Evolutionary conservation across 2,797 vertebrate species (phyloP), one percentile per base, ranked within the genome.

Genomic region (Ispidina lecontei): DNA sequence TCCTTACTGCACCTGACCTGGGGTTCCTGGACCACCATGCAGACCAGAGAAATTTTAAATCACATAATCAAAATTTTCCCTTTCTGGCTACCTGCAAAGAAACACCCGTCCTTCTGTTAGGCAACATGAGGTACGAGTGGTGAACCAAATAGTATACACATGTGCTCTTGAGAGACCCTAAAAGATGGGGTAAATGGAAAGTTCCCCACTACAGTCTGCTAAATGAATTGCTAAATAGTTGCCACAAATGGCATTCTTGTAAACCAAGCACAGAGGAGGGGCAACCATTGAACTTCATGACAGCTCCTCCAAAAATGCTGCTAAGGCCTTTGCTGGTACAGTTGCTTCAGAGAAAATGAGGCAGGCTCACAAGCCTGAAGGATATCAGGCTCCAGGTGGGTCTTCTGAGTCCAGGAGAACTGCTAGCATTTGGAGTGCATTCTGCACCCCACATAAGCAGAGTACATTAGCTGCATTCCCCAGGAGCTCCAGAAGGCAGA

Each of bases 401-500:
- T 65, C 54, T 94, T 88, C 46, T 43, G 29, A 84, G 84, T 69
- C 69, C 54, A 69, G 62, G 21, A 93, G 21, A 25, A 14, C 12
- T 1, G 1, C 37, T 31, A 79, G 23, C 12, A 4, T 71, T 74
- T 84, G 44, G 28, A 76, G 47, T 10, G 6, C 54, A 18, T 18
- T 31, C 14, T 37, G 47, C 62, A 87, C 54, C 81, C 51, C 12
- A 6, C 41, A 10, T 41, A 51, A 93, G 16, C 14, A 20, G 25
- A 84, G 58, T 65, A 56, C 71, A 74, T 82, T 83, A 91, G 25
- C 62, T n/a, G 51, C 62, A 15, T 65, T 92, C 54, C 73, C 46
- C 64, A 65, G 46, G 88, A 90, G 37, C 60, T 92, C 60, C 23
- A 46, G 54, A 26, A 91, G 77, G 74, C 60, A 93, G 83, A 94